phyloP scores from a whole-genome alignment of 2,888 invertebrate genomes.

The Cremastinae sp. region DNA sequence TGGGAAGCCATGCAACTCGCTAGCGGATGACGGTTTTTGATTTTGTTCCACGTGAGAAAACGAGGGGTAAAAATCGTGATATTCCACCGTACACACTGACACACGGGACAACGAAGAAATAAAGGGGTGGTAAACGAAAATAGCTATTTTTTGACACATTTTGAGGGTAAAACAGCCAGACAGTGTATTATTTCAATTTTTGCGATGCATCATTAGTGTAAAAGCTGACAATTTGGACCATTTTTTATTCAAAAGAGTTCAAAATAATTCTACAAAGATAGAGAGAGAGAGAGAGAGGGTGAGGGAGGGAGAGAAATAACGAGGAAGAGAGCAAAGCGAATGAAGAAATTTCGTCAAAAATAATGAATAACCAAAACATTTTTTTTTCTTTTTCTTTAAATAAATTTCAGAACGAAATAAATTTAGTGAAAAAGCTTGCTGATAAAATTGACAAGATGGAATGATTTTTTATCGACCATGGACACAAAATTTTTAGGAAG shows the following conservation, averaged over 20 bases:
- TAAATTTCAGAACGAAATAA: conserved; percentile 5
- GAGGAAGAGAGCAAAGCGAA: conserved; percentile 62
- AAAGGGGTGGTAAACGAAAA: background rate
- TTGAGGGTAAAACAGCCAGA: conserved; percentile 17
- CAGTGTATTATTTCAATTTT: conserved; percentile 27
- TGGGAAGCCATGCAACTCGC: conserved; percentile 43
- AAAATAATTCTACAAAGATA: too few relatives aligned
- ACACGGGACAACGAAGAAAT: conserved; percentile 51
- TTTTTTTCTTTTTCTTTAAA: conserved; percentile 22
- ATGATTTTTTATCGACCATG: background rate
- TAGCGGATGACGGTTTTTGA: conserved; percentile 23
- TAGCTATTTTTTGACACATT: conserved; percentile 15
- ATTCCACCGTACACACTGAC: conserved; percentile 76
- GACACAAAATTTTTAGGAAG: background rate
- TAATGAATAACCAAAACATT: too few relatives aligned
- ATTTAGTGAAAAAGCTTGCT: conserved; percentile 10
- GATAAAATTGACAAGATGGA: too few relatives aligned
- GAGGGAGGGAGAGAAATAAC: conserved; percentile 62
- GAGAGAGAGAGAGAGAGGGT: conserved; percentile 47
- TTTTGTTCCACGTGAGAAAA: conserved; percentile 26
- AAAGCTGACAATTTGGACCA: conserved; percentile 19
- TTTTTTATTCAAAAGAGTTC: conserved; percentile 19
- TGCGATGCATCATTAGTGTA: conserved; percentile 40
- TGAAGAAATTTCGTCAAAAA: conserved; percentile 48
- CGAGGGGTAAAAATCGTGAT: conserved; percentile 65